Conservation (phyloP, 2,888 invertebrate genomes). For the Caenorhabditis plicata region DNA sequence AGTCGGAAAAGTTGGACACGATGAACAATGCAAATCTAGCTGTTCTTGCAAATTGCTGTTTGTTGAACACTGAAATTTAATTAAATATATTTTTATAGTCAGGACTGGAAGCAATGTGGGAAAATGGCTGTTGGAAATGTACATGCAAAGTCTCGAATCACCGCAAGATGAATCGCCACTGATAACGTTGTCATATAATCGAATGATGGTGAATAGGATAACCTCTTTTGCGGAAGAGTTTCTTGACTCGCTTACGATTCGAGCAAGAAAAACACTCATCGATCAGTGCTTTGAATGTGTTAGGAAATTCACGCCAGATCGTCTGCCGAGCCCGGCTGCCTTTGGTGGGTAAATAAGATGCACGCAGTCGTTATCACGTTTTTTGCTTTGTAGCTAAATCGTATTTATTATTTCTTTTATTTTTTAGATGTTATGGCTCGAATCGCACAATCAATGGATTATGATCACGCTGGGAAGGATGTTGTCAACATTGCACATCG, state of each 20-base stretch:
- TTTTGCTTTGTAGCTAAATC: too few species aligned
- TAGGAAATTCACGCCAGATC: slow-evolving; percentile 1
- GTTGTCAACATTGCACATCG: slow-evolving; percentile 8
- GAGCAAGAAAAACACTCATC: slow-evolving; percentile 41
- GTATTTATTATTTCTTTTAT: too few species aligned
- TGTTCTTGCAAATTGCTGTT: slow-evolving; percentile 55
- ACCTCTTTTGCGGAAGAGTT: slow-evolving; percentile 26
- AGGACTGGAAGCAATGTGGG: slow-evolving; percentile 8
- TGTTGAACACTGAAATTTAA: slow-evolving; percentile 1
- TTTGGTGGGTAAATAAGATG: slow-evolving; percentile 8
- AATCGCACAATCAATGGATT: slow-evolving; percentile 17
- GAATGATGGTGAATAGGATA: slow-evolving; percentile 20
- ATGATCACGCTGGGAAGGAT: slow-evolving; percentile 17
- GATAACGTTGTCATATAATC: slow-evolving; percentile 22
- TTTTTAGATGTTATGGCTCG: slow-evolving; percentile 10
- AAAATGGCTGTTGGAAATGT: background rate
- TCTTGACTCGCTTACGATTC: slow-evolving; percentile 52
- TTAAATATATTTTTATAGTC: background rate
- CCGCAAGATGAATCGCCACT: slow-evolving; percentile 8
- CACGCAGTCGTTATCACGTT: background rate
- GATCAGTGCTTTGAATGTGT: slow-evolving; percentile 1
- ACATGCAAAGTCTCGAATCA: slow-evolving; percentile 10
- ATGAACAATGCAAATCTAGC: slow-evolving; percentile 45
- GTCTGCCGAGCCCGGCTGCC: slow-evolving; percentile 28
- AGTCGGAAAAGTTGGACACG: slow-evolving; percentile 21